Percentiles rank a stretch among this genome's conserved stretches.
These are phyloP conservation scores for Myotis davidii DNA, from an alignment of 2,113 vertebrate species.

Conservation along the genomic window DNA sequence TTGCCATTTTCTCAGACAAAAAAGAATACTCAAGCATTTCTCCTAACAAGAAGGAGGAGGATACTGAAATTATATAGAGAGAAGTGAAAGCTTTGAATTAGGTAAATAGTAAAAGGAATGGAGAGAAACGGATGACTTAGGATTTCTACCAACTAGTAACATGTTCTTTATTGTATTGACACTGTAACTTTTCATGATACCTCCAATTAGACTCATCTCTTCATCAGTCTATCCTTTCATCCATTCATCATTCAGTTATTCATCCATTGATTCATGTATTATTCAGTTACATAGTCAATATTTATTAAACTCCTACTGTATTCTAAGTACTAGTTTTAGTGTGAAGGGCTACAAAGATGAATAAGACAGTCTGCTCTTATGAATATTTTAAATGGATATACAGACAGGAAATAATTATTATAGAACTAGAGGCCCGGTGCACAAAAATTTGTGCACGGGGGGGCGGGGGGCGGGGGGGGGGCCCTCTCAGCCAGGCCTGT, in stretches of 20 bases:
- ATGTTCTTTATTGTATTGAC: not conserved
- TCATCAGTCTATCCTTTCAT: not conserved
- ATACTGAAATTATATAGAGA: not conserved
- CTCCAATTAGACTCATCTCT: not conserved
- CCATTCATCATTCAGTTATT: not conserved
- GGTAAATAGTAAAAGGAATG: not conserved
- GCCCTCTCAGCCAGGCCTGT: too few species aligned
- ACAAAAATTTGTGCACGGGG: too few species aligned
- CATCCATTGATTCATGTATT: not conserved
- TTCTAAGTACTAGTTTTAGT: not conserved
- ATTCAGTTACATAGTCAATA: not conserved
- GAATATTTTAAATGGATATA: not conserved
- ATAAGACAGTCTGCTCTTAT: not conserved
- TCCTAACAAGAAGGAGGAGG: not conserved
- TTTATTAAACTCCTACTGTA: conserved; percentile 29
- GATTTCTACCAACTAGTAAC: not conserved
- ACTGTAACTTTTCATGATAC: not conserved
- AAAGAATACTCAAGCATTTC: not conserved
- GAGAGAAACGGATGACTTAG: not conserved
- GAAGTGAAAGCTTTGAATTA: not conserved
- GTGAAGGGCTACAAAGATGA: not conserved
- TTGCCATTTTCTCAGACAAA: not conserved
- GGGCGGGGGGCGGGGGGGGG: too few species aligned
- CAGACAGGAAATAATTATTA: not conserved
- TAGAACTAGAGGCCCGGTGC: too few species aligned